Percentiles rank a stretch among this genome's conserved stretches.
Conservation (phyloP, 53 echinoderm and acorn worm genomes). For the Actinopyga echinites region DNA sequence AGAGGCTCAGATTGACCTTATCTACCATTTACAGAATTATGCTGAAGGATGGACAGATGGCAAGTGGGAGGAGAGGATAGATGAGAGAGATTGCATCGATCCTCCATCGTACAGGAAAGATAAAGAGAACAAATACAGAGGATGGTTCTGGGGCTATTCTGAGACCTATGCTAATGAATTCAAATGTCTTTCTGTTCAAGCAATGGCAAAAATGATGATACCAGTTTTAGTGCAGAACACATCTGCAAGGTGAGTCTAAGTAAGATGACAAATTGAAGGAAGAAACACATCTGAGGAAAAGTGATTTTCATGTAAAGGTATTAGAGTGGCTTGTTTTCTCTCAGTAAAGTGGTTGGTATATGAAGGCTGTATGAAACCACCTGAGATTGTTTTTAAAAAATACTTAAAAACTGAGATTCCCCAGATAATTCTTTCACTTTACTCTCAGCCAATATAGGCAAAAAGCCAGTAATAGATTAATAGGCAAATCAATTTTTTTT, state of each 20-base stretch:
- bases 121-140: slow-evolving; percentile 65
- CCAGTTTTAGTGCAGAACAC: slow-evolving; percentile 77
- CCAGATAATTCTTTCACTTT: no score
- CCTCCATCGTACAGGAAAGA: slow-evolving; percentile 64
- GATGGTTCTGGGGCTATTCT: slow-evolving; percentile 96
- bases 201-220: slow-evolving; percentile 68
- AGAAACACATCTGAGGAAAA: no score
- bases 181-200: slow-evolving; percentile 97
- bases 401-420: no score
- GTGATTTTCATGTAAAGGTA: no score
- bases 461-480: no score
- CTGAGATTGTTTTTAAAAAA: no score
- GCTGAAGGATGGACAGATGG: slow-evolving; percentile 95
- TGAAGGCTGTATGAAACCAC: no score
- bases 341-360: no score
- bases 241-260: slow-evolving; percentile 74
- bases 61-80: slow-evolving; percentile 92
- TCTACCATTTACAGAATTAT: slow-evolving; percentile 82
- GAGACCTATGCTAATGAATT: slow-evolving; percentile 78
- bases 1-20: slow-evolving; percentile 75
- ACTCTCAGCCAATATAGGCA: no score
- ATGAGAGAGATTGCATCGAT: slow-evolving; percentile 91
- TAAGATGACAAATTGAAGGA: no score
- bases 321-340: no score
- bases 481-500: no score